Evolutionary conservation across 2,888 invertebrate species (phyloP), one percentile per base, ranked within the genome.

Genomic region (Torymus texanus): DNA sequence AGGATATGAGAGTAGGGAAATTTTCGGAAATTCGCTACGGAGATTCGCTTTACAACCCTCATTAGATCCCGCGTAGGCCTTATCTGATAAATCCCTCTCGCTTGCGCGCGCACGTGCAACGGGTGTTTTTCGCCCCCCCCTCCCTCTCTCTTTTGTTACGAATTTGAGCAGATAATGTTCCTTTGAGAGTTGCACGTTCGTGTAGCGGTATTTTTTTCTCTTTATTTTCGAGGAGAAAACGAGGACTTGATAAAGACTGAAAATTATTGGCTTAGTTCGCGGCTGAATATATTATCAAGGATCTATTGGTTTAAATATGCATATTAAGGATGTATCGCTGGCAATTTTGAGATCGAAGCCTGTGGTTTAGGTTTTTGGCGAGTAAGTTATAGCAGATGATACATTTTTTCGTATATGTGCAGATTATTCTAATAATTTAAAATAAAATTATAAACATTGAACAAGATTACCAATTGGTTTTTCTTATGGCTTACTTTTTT

Each of bases 1-100:
- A 18, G 16, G 62, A 65, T 29, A 29, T 13, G 62, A 56, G 67
- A 70, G 73, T 14, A 79, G 80, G 82, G 79, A 84, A 82, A 81
- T 83, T 85, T 84, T 85, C 82, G 84, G 84, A 86, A 87, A 87
- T 88, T 88, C 83, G 85, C 84, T 83, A 85, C 85, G 87, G 84
- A 85, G 84, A 78, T 80, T 80, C 72, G 75, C 68, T 79, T 81
- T 79, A 84, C 85, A 86, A 77, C 86, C 84, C 84, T 86, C 85
- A 83, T 85, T 85, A 84, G 83, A 82, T 82, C 81, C 83, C 76
- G 81, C 81, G 81, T 77, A 82, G 75, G 82, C 83, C 82, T 84
- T 73, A 80, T 80, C 80, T 73, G 79, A 75, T 79, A 75, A 75
- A 79, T 71, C 56, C 53, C 12, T 67, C 62, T 21, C 3, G 16